A percentile compares a stretch with the other conserved stretches of the same genome.
phyloP scores from a whole-genome alignment of 1,140 invertebrate species.

The Polypedilum vanderplanki region DNA sequence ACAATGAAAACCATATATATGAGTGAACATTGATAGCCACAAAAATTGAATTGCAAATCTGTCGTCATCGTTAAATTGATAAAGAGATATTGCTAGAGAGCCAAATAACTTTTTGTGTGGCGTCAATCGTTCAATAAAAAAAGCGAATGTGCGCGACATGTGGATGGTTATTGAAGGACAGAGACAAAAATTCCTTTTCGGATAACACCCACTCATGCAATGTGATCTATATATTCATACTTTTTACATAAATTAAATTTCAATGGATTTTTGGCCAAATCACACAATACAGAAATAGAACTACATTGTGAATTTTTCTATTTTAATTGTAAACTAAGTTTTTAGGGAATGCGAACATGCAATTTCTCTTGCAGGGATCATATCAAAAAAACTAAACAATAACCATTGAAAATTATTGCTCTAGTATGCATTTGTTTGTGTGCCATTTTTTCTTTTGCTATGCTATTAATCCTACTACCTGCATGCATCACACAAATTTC shows the following conservation, averaged over 20 bases:
- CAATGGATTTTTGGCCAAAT: no score
- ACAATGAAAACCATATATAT: no score
- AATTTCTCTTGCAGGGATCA: no score
- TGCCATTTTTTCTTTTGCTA: background rate
- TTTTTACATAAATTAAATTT: no score
- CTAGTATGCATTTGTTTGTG: constrained; percentile 9
- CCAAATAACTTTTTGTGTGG: background rate
- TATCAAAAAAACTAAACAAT: no score
- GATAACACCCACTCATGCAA: background rate
- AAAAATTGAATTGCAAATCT: constrained; percentile 7
- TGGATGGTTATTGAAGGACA: constrained; percentile 10
- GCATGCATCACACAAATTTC: background rate
- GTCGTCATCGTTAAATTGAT: background rate
- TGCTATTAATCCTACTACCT: constrained; percentile 22
- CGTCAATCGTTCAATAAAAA: background rate
- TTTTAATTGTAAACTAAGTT: no score
- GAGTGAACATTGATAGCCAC: background rate
- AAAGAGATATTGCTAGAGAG: background rate
- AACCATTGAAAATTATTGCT: constrained; percentile 16
- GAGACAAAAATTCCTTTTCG: background rate
- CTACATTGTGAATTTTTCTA: no score
- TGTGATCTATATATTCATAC: no score
- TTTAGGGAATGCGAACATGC: no score
- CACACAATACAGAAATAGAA: no score
- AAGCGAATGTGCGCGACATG: background rate